Evolutionary conservation across 2,113 vertebrate genomes (phyloP), one percentile per base, ranked within the genome.

Genomic region (Mohoua ochrocephala): DNA sequence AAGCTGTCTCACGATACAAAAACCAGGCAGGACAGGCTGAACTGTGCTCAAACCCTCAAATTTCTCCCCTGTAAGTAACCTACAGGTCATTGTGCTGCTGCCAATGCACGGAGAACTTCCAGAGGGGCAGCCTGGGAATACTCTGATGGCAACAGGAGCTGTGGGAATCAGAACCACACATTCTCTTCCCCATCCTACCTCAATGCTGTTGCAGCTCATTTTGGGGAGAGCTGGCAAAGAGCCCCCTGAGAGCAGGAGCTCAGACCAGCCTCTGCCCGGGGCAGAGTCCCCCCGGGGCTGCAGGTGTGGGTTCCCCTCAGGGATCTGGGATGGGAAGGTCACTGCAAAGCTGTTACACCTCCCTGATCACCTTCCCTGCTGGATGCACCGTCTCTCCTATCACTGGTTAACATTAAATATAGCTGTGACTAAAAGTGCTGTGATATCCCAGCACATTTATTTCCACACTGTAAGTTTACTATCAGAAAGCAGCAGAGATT

Each of bases 341-440:
- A 2, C 21, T 24, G 60, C 59, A 74, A 37, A 82, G 70, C 28
- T 39, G 8, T n/a, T 7, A 61, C 3, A 16, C 7, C 0, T 0
- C 26, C 15, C 89, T 89, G 45, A 42, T 26, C 1, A 1, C 56
- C 56, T 39, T 70, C 42, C 30, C 37, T 60, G 67, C 81, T 79
- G 41, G 50, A 27, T 21, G 28, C 41, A 70, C n/a, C 1, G 1
- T 11, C 60, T 30, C 54, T 60, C n/a, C 67, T 17, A 50, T 16
- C 39, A 4, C 16, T 18, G 28, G 8, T 23, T 59, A 59, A 73
- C 28, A 60, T 23, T 28, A 54, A 64, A 91, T 28, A 8, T 4
- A 53, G 30, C 39, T 53, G 24, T 27, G 57, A 61, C 42, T 71
- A 57, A 35, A 67, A 76, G 42, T 2, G 1, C 27, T 80, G 45